These are phyloP conservation scores for Garra rufa DNA, from an alignment of 2,113 vertebrate genomes.

Conservation along the genomic window DNA sequence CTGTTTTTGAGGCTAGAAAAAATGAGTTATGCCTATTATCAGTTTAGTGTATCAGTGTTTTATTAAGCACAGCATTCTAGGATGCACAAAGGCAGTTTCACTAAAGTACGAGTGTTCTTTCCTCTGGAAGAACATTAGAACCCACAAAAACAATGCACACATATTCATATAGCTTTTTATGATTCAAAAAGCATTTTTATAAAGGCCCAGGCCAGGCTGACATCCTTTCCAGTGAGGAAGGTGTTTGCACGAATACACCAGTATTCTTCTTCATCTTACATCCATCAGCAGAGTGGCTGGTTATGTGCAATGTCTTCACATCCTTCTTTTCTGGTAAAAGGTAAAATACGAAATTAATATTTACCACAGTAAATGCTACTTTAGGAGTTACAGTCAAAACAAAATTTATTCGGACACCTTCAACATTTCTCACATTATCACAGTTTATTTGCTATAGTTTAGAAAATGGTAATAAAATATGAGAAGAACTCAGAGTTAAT, in stretches of 20 bases:
- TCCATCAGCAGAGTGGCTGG: not conserved
- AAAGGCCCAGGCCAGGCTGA: slow-evolving; percentile 60
- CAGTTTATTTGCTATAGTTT: too few relatives aligned
- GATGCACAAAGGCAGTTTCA: not conserved
- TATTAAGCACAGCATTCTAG: not conserved
- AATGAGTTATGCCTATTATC: not conserved
- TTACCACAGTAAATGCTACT: not conserved
- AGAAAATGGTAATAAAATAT: too few relatives aligned
- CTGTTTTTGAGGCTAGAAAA: not conserved
- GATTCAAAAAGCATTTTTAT: slow-evolving; percentile 41
- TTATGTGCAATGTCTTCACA: slow-evolving; percentile 49
- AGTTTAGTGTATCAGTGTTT: not conserved
- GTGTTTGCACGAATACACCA: not conserved
- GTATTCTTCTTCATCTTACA: slow-evolving; percentile 43
- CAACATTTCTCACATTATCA: too few relatives aligned
- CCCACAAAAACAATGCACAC: not conserved
- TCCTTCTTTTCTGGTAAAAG: slow-evolving; percentile 35
- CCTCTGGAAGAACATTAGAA: not conserved
- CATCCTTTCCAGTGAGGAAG: slow-evolving; percentile 51
- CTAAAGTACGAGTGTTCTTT: not conserved
- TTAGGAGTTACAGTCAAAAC: not conserved
- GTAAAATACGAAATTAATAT: not conserved
- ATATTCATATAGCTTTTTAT: slow-evolving; percentile 9
- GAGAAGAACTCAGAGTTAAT: too few relatives aligned
- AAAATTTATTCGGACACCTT: too few relatives aligned